Conservation (phyloP, 2,113 vertebrate species). For the Podarcis muralis region DNA sequence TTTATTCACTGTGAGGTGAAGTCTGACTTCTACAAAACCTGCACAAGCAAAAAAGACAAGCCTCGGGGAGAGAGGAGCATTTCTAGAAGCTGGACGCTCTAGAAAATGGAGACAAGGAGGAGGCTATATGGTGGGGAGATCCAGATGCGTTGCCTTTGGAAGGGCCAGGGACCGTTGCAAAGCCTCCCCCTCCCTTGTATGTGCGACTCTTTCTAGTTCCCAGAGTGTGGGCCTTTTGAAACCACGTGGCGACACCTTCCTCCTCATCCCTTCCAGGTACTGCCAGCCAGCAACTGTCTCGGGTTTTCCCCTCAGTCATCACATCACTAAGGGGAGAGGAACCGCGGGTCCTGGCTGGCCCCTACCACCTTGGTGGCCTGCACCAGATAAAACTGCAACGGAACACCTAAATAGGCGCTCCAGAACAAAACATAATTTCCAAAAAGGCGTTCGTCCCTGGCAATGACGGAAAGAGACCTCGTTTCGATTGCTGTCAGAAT, state of each 20-base stretch:
- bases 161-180: neutral
- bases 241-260: neutral
- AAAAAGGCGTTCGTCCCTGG: too few species aligned
- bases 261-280: neutral
- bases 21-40: too few species aligned
- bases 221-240: neutral
- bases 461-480: neutral
- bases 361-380: neutral
- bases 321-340: neutral
- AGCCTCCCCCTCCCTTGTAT: neutral
- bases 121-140: neutral
- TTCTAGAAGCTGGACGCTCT: too few species aligned
- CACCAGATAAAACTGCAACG: neutral
- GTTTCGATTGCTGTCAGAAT: neutral
- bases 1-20: too few species aligned
- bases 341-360: neutral
- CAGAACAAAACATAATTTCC: neutral
- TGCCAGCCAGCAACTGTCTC: neutral
- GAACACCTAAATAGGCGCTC: neutral
- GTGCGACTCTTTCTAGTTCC: neutral
- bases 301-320: neutral
- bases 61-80: too few species aligned
- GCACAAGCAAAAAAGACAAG: too few species aligned
- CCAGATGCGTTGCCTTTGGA: neutral
- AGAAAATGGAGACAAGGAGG: neutral